Base-by-base conservation (phyloP, 2,797 vertebrate species). In the Pampus argenteus region DNA sequence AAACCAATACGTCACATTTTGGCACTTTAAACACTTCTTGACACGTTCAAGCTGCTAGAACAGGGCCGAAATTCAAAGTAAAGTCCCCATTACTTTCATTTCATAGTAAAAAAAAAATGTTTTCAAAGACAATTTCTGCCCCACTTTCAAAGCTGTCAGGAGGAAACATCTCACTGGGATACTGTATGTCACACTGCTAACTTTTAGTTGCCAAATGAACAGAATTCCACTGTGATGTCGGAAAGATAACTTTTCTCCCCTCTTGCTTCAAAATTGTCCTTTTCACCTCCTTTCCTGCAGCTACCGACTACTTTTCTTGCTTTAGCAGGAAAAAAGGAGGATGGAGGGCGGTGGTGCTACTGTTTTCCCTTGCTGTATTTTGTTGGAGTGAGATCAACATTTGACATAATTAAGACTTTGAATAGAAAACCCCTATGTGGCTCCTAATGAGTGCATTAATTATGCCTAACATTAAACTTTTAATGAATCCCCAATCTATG, bases 391-490 rank as follows among this genome's bases (percentile, higher is more conserved):
- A 71, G 66, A 88, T 83, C 78, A 84, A 74, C 50, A 80, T 74
- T 78, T 82, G 71, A 87, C 74, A 68, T 78, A 84, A 91, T 91
- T 86, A 89, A 82, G 61, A 62, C 72, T 83, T 73, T 49, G 28
- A 66, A 84, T 44, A 62, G 74, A 87, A 87, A 75, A 88, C 76
- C 65, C 80, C 62, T 58, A 42, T 66, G 71, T 51, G 67, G 54
- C 55, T 78, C 64, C 71, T 83, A 85, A 90, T 90, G 82, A 84
- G 64, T 61, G 70, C 57, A 81, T 85, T 90, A 79, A 89, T 89
- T 89, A 88, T 69, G 66, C 61, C 40, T 38, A 70, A 67, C 73
- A 77, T 81, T 76, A 90, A 83, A 87, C 79, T 71, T 88, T 74
- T 86, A 75, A 86, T 86, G 73, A 86, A 82, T 80, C 74, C 68